Base-by-base conservation (phyloP, 2,888 invertebrate species). In the Xanthostigma xanthostigma region DNA sequence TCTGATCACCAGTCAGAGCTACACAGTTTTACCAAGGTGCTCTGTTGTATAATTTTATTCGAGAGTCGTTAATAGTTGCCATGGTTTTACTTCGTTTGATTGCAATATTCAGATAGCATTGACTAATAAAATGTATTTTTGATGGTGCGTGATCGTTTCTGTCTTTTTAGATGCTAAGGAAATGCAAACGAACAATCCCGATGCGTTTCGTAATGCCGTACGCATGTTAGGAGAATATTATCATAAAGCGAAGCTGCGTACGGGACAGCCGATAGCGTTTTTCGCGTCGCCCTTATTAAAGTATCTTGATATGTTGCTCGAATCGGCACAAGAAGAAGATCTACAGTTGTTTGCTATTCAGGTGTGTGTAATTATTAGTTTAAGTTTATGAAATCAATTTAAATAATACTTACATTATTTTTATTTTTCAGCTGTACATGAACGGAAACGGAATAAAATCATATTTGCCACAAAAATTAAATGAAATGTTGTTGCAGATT, bases 251-350 rank as follows among this genome's bases (percentile, higher is more conserved):
- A 59, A 57, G 51, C 46, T 62, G 17, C 49, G 53, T 3, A 56
- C 57, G 50, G 62, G 59, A 11, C 51, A 53, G 40, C 59, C 57
- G 5, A 59, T 63, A 45, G 37, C 53, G 39, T 50, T 56, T 46
- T 46, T 66, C 5, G 57, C 58, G 4, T 46, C 52, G 2, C 67
- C 71, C 9, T 55, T 71, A 44, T 40, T 67, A 11, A 55, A 59
- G 13, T 70, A 66, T 53, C 58, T 70, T 44, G 61, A 64, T 48
- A 60, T 66, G 59, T 53, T 71, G 9, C 55, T 72, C 14, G 65
- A 70, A 50, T 56, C 58, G 41, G 58, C 56, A 17, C 59, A 62
- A 36, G 60, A 62, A 44, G 59, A 60, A 13, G 69, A 70, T 57
- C 56, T 68, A 13, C 64, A 66, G 56, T 57, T 70, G 36, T 66